These are phyloP conservation scores for Lathronympha strigana DNA, from an alignment of 2,888 invertebrate genomes.

Conservation along the genomic window DNA sequence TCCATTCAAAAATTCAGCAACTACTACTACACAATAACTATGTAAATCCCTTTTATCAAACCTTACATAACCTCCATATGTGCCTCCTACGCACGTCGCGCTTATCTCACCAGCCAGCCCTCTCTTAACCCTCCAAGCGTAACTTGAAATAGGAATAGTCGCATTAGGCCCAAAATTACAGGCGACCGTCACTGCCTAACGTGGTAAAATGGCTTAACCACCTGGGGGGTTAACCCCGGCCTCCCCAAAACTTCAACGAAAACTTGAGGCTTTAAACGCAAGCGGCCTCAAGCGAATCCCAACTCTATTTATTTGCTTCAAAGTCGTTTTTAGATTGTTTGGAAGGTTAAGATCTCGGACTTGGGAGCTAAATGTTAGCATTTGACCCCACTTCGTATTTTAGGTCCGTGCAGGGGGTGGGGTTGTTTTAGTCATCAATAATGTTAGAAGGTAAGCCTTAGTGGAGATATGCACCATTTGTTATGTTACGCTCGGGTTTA, in stretches of 20 bases:
- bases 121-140: slow-evolving; percentile 77
- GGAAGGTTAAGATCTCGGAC: slow-evolving; percentile 47
- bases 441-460: slow-evolving; percentile 77
- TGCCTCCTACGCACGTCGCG: slow-evolving; percentile 25
- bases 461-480: slow-evolving; percentile 65
- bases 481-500: slow-evolving; percentile 44
- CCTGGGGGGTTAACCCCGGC: slow-evolving; percentile 64
- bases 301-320: slow-evolving; percentile 45
- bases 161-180: slow-evolving; percentile 84
- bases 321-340: slow-evolving; percentile 43
- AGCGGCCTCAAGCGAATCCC: slow-evolving; percentile 38
- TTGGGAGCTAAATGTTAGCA: slow-evolving; percentile 67
- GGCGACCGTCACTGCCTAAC: slow-evolving; percentile 82
- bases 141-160: slow-evolving; percentile 83
- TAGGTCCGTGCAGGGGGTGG: slow-evolving; percentile 61
- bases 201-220: slow-evolving; percentile 81
- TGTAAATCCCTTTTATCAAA: too few species aligned
- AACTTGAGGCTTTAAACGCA: slow-evolving; percentile 54
- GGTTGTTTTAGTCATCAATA: slow-evolving; percentile 81
- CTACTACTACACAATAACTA: too few species aligned
- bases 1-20: too few species aligned
- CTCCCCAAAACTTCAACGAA: slow-evolving; percentile 47
- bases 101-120: slow-evolving; percentile 50
- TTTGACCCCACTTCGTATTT: slow-evolving; percentile 83
- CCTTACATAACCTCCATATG: too few species aligned